Percentiles rank a stretch among this genome's conserved stretches.
phyloP scores from a whole-genome alignment of 2,888 invertebrate genomes.

The Rotaria magnacalcarata region DNA sequence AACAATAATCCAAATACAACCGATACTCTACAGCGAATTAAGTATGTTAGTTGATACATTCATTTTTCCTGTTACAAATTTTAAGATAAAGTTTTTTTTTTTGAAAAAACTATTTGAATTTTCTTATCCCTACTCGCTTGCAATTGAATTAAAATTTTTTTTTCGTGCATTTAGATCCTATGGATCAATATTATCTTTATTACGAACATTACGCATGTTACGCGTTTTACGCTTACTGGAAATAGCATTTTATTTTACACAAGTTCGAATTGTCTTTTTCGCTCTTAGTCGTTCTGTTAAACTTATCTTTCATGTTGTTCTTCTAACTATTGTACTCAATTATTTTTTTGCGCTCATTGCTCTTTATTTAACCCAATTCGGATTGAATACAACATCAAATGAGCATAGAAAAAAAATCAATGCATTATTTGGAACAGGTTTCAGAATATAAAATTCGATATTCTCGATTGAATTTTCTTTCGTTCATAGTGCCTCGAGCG shows the following conservation, averaged over 20 bases:
- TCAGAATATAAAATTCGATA: too few relatives aligned
- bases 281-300: constrained; percentile 17
- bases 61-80: too few relatives aligned
- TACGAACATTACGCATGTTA: constrained; percentile 34
- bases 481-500: neutral
- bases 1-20: neutral
- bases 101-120: too few relatives aligned
- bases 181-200: constrained; percentile 12
- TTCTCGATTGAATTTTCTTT: too few relatives aligned
- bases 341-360: constrained; percentile 24
- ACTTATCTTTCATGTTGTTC: constrained; percentile 33
- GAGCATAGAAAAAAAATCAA: neutral
- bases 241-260: constrained; percentile 26
- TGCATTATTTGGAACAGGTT: constrained; percentile 28
- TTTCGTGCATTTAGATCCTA: neutral
- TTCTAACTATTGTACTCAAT: neutral
- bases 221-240: constrained; percentile 7
- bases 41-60: neutral
- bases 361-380: constrained; percentile 24
- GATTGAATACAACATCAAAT: neutral
- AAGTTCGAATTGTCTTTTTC: constrained; percentile 27
- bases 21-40: neutral
- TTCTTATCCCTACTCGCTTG: too few relatives aligned
- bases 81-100: too few relatives aligned
- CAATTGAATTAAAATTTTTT: too few relatives aligned